phyloP scores from a whole-genome alignment of 2,797 vertebrate species.

The Poecilia wingei region DNA sequence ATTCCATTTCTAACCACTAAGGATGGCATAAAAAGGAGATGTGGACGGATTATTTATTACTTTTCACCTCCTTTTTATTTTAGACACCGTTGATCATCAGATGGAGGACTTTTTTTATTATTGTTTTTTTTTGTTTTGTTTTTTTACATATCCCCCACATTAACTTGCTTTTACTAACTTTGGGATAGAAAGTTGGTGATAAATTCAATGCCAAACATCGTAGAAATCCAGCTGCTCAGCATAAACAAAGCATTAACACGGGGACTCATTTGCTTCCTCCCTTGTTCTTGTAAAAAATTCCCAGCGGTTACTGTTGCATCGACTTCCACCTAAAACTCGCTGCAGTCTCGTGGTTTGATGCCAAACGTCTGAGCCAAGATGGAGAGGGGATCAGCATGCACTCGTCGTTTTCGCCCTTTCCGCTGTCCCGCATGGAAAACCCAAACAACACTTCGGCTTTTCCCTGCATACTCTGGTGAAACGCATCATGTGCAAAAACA shows the following conservation, averaged over 20 bases:
- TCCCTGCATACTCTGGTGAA: conserved; percentile 5
- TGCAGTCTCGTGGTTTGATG: background rate
- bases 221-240: conserved; percentile 20
- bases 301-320: conserved; percentile 8
- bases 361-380: conserved; percentile 48
- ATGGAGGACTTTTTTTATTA: conserved; percentile 10
- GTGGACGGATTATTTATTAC: background rate
- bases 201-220: conserved; percentile 8
- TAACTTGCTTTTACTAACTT: conserved; percentile 7
- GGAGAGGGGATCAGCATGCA: conserved; percentile 37
- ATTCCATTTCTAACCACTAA: conserved; percentile 39
- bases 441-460: background rate
- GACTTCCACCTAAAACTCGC: conserved; percentile 2
- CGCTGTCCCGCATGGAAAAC: conserved; percentile 55
- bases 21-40: conserved; percentile 34
- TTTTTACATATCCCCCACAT: conserved; percentile 9
- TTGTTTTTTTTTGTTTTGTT: background rate
- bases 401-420: conserved; percentile 33
- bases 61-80: background rate
- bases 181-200: background rate
- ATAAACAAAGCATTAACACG: background rate
- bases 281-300: background rate
- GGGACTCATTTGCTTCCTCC: background rate
- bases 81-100: conserved; percentile 3
- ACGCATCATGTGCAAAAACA: conserved; percentile 18